Conservation (phyloP, 2,797 vertebrate genomes). For the Lerista edwardsae region DNA sequence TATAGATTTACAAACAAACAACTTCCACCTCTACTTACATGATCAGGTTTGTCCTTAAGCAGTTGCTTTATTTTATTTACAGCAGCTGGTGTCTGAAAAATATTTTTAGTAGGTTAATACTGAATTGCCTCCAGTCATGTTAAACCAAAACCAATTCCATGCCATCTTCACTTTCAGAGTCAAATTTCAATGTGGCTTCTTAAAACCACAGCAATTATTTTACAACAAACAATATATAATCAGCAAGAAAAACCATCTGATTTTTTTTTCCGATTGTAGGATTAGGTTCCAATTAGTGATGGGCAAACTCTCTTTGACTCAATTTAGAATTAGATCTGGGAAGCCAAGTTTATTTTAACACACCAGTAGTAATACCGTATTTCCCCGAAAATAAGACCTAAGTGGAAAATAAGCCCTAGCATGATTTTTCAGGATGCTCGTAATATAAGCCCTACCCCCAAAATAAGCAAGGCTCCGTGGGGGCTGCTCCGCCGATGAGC, state of each 20-base stretch:
- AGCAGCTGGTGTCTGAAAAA: constrained; percentile 90
- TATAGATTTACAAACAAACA: not conserved
- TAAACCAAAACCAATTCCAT: not conserved
- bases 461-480: too few relatives aligned
- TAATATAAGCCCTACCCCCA: too few relatives aligned
- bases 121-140: not conserved
- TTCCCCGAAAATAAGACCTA: too few relatives aligned
- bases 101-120: constrained; percentile 5
- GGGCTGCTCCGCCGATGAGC: too few relatives aligned
- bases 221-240: not conserved
- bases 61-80: constrained; percentile 90
- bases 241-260: not conserved
- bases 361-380: too few relatives aligned
- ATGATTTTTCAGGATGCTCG: too few relatives aligned
- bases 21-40: constrained; percentile 82
- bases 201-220: not conserved
- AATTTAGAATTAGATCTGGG: not conserved
- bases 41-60: constrained; percentile 90
- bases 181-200: not conserved
- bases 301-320: too few relatives aligned
- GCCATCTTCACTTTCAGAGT: not conserved
- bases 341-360: not conserved
- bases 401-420: too few relatives aligned
- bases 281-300: not conserved
- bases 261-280: not conserved